These are phyloP conservation scores for Parus major DNA, from an alignment of 2,113 vertebrate genomes.

Conservation along the genomic window DNA sequence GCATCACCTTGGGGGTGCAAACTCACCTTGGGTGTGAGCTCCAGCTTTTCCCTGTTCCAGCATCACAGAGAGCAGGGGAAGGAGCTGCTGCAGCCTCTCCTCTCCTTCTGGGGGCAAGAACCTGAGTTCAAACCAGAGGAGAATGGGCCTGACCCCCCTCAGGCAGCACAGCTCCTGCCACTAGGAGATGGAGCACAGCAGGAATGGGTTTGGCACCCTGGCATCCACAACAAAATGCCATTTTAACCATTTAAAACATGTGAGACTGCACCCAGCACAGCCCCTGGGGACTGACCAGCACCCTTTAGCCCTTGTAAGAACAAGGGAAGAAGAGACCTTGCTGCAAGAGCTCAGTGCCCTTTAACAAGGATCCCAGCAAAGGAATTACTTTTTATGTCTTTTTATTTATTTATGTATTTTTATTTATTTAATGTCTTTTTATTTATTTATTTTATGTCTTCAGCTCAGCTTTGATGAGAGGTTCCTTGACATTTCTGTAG, in stretches of 20 bases:
- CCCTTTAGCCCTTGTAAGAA: slow-evolving; percentile 15
- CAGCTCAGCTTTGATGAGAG: slow-evolving; percentile 42
- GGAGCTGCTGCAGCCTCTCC: background rate
- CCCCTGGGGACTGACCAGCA: background rate
- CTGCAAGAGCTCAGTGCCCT: slow-evolving; percentile 17
- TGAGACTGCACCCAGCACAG: background rate
- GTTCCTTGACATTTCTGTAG: background rate
- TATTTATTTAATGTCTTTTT: slow-evolving; percentile 28
- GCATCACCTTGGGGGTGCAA: background rate
- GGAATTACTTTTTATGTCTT: background rate
- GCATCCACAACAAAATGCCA: background rate
- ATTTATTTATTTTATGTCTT: slow-evolving; percentile 45
- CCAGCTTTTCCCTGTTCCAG: background rate
- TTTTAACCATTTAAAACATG: background rate
- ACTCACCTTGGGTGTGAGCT: background rate
- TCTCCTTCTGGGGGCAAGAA: background rate
- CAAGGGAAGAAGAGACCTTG: background rate
- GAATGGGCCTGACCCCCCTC: background rate
- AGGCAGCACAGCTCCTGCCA: background rate
- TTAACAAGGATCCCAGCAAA: slow-evolving; percentile 4
- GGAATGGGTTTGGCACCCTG: background rate
- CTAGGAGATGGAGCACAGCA: background rate
- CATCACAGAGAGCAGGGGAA: background rate
- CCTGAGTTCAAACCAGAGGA: background rate
- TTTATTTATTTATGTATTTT: slow-evolving; percentile 42